Evolutionary conservation across 2,888 invertebrate genomes (phyloP), one percentile per base, ranked within the genome.

Genomic region (Eristalis arbustorum): DNA sequence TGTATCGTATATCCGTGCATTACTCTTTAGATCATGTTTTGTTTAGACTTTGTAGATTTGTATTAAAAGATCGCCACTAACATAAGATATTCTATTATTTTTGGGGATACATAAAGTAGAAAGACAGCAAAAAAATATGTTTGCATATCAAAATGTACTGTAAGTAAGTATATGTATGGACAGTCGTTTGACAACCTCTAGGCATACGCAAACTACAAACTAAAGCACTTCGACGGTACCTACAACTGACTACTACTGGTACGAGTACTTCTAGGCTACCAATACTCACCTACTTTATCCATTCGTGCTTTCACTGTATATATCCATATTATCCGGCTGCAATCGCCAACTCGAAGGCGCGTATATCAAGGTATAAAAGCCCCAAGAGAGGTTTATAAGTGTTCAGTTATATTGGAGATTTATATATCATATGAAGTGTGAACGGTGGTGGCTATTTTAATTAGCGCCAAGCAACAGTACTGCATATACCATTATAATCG

Each of bases 391-490:
- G 89, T 90, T 90, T 90, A 88, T 88, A 88, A 90, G 89, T 89
- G 90, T 90, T 91, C 91, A 91, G 91, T 91, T 89, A 88, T 90
- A 89, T 88, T 89, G 90, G 88, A 89, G 87, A 89, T 89, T 89
- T 90, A 89, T 89, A 89, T 88, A 89, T 77, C 69, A 81, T 74
- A 82, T 78, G 78, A 87, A 78, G 85, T 87, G 82, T 73, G 62
- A 85, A 85, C 85, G 85, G 73, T 77, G 64, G 71, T 78, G 69
- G 82, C 63, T 85, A 57, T 49, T 69, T 76, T 71, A 68, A 76
- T 72, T 63, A 85, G 68, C 81, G 64, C 68, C 80, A 80, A 80
- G 73, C 67, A 81, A 69, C 68, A 59, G 31, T 64, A 68, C 66
- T 37, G 31, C 73, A 69, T 64, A 31, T 23, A 77, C 68, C 10